These are phyloP conservation scores for Cyprinus carpio DNA, from an alignment of 2,113 vertebrate genomes.

Conservation along the genomic window DNA sequence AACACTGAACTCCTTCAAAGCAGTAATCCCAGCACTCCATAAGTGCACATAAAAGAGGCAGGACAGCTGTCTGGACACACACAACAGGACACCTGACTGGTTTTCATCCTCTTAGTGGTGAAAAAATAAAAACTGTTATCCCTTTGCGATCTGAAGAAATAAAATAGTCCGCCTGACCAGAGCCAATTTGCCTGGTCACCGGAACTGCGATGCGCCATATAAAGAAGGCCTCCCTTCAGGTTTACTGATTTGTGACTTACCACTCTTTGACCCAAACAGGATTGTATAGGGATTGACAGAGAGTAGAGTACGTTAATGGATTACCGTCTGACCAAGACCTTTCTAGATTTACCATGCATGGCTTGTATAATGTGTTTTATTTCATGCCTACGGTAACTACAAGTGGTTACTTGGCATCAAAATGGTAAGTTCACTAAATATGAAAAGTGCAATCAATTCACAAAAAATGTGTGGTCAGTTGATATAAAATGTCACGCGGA, in stretches of 20 bases:
- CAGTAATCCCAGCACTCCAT: conserved; percentile 1
- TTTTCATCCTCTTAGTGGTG: conserved; percentile 21
- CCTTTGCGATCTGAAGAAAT: conserved; percentile 6
- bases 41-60: conserved; percentile 48
- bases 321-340: not conserved
- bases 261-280: not conserved
- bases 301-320: not conserved
- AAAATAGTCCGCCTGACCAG: not conserved
- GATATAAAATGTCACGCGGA: not conserved
- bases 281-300: not conserved
- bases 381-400: not conserved
- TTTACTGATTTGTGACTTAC: not conserved
- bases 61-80: conserved; percentile 39
- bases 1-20: conserved; percentile 57
- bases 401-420: not conserved
- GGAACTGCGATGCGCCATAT: not conserved
- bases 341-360: not conserved
- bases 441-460: not conserved
- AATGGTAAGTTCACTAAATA: not conserved
- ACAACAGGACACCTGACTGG: not conserved
- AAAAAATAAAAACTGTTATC: conserved; percentile 24
- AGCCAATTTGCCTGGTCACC: conserved; percentile 13
- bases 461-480: not conserved
- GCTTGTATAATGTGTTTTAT: not conserved
- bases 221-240: conserved; percentile 20